Percentiles rank a stretch among this genome's conserved stretches.
phyloP scores from a whole-genome alignment of 2,797 vertebrate species.

The Eurystomus glaucurus region DNA sequence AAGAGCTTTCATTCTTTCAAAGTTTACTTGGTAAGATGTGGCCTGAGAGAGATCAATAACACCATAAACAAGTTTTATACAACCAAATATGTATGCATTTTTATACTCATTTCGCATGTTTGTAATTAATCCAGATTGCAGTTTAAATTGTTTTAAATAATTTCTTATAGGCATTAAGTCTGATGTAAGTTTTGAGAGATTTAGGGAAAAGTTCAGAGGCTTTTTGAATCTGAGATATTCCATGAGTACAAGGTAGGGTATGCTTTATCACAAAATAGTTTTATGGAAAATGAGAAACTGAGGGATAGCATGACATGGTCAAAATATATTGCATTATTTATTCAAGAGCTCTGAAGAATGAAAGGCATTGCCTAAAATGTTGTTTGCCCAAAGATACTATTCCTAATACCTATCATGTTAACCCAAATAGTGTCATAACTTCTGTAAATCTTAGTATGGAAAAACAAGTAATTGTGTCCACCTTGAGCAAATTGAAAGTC shows the following conservation, averaged over 20 bases:
- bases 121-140: not conserved
- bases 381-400: not conserved
- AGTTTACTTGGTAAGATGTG: not conserved
- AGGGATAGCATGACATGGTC: not conserved
- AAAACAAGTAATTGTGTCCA: not conserved
- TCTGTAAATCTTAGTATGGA: not conserved
- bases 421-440: not conserved
- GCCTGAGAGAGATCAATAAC: not conserved
- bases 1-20: conserved; percentile 1
- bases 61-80: not conserved
- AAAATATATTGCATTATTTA: not conserved
- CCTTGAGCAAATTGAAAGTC: not conserved
- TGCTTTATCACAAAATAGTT: not conserved
- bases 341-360: not conserved
- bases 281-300: not conserved
- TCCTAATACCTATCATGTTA: not conserved
- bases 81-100: not conserved
- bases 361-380: not conserved
- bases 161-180: not conserved
- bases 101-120: not conserved
- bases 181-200: not conserved
- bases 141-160: not conserved
- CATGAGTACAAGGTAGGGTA: not conserved
- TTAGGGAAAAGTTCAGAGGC: not conserved
- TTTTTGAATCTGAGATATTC: not conserved